phyloP scores from a whole-genome alignment of 2,888 invertebrate species.

The Sinopyrophorus schimmeli region DNA sequence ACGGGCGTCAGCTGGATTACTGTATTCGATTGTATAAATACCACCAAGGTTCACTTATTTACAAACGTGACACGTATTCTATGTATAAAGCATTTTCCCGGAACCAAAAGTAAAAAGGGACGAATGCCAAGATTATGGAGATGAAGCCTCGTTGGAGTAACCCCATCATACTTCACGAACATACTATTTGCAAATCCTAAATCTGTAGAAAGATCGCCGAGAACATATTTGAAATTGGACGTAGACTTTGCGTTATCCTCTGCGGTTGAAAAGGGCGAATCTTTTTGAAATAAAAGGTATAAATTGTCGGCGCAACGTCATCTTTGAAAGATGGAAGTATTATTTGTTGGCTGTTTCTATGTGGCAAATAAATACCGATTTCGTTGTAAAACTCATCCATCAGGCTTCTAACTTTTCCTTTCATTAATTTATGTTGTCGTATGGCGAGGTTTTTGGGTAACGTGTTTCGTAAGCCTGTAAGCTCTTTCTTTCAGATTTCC shows the following conservation, averaged over 20 bases:
- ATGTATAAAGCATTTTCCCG: conserved; percentile 3
- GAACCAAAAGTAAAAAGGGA: too few species aligned
- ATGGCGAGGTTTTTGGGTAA: too few species aligned
- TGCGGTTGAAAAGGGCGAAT: too few species aligned
- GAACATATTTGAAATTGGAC: too few species aligned
- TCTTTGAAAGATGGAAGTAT: too few species aligned
- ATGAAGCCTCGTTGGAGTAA: not conserved
- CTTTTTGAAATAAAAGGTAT: too few species aligned
- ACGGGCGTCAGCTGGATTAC: conserved; percentile 25
- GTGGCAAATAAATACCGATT: conserved; percentile 1
- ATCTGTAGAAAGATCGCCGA: too few species aligned
- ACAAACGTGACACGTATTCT: conserved; percentile 9
- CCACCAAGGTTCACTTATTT: conserved; percentile 23
- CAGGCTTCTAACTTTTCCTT: conserved; percentile 4
- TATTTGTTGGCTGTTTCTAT: too few species aligned
- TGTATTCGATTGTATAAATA: conserved; percentile 16
- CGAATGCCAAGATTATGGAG: not conserved
- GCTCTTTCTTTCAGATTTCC: conserved; percentile 5
- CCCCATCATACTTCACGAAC: not conserved
- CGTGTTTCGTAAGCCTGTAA: too few species aligned
- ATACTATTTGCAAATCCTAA: too few species aligned
- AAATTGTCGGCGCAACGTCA: too few species aligned
- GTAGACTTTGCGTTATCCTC: too few species aligned
- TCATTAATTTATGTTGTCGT: conserved; percentile 10
- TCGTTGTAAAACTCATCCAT: conserved; percentile 5